Evolutionary conservation across 2,113 vertebrate species (phyloP).

Genomic region (Albula goreensis): DNA sequence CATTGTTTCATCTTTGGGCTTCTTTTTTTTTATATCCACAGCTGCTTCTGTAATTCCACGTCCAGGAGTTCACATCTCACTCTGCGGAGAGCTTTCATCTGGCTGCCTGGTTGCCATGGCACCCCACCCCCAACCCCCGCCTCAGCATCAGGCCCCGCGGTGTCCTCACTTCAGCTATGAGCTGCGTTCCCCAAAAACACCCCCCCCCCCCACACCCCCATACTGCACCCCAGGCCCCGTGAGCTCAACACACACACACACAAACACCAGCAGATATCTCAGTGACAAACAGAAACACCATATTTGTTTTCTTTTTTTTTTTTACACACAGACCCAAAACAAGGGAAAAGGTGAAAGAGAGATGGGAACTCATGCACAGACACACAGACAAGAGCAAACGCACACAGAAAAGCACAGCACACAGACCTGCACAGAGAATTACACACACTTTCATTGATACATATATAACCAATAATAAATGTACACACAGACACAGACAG

Average conservation of each 20-base stretch:
- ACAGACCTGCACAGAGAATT: background rate
- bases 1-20: background rate
- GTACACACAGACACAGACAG: slow-evolving; percentile 1
- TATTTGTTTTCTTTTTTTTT: too few species aligned
- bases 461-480: background rate
- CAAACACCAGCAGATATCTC: background rate
- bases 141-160: background rate
- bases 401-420: background rate
- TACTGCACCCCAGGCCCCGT: background rate
- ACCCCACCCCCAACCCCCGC: background rate
- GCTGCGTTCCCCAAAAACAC: background rate
- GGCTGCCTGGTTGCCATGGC: background rate
- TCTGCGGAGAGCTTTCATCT: background rate
- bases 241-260: background rate
- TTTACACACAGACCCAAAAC: too few species aligned
- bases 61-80: slow-evolving; percentile 12
- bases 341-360: background rate
- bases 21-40: background rate
- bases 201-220: background rate
- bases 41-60: background rate
- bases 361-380: background rate
- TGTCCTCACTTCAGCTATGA: background rate
- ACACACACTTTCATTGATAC: background rate
- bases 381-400: background rate
- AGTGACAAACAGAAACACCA: background rate